Evolutionary conservation across 2,888 invertebrate genomes (phyloP), one percentile per base, ranked within the genome.

Genomic region (Euplexia lucipara): DNA sequence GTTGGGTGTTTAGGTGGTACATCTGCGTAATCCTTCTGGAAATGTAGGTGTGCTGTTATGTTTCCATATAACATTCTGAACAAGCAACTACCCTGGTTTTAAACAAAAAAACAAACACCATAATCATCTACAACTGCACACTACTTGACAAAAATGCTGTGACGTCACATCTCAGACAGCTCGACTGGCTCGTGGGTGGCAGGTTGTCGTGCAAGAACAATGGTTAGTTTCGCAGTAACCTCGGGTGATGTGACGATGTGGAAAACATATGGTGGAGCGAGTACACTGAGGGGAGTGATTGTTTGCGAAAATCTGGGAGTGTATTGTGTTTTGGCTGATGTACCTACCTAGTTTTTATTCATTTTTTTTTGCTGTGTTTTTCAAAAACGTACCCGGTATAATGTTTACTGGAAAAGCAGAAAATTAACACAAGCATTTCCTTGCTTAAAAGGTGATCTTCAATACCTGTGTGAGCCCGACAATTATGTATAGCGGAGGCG

Each of bases 131-230:
- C 32, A 34, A 26, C n/a, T n/a, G n/a, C n/a, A n/a, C 37, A 14
- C 7, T 47, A n/a, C 32, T 77, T 69, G 63, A 80, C 78, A 73
- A 81, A 81, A 69, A 70, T 78, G 18, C 53, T 41, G 57, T 47
- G 63, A 44, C 51, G 20, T 66, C 75, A 49, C 58, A 60, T 37
- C 47, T 44, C n/a, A 45, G 73, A 62, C 65, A 59, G 66, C 56
- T 66, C 30, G 48, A 26, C 53, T 39, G 32, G 57, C 68, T 58
- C 35, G 42, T 41, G 16, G 39, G 48, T 68, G 78, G 60, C 75
- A 78, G 81, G 34, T 64, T 62, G 74, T 69, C 81, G 48, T 30
- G 18, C 52, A 44, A 54, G 68, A 79, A 79, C 79, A 79, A 79
- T 79, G 54, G 75, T 53, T 70, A 64, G 75, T 75, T 60, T 54